A percentile compares a stretch with the other conserved stretches of the same genome.
Conservation (phyloP, 2,888 invertebrate species). For the Apeira syringaria region DNA sequence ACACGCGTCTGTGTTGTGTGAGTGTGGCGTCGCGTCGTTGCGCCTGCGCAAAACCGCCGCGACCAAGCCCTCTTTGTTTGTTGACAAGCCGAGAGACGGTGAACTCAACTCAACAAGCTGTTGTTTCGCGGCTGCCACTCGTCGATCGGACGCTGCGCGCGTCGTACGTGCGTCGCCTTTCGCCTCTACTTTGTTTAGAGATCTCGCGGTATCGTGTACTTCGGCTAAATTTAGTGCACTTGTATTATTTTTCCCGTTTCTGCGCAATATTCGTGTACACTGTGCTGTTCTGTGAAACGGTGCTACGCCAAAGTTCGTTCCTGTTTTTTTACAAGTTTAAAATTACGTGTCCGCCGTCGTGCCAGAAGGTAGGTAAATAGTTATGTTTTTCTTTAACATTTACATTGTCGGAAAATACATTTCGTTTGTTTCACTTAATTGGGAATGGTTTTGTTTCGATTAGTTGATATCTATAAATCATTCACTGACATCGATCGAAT, state of each 20-base stretch:
- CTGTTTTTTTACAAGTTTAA: conserved; percentile 60
- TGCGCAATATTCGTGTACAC: conserved; percentile 59
- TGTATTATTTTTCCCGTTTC: conserved; percentile 47
- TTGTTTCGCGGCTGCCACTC: conserved; percentile 41
- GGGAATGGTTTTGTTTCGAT: conserved; percentile 6
- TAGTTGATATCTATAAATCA: conserved; percentile 5
- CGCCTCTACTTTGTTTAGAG: conserved; percentile 45
- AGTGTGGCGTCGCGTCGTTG: conserved; percentile 60
- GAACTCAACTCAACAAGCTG: conserved; percentile 54
- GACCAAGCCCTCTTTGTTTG: conserved; percentile 78
- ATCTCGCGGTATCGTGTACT: conserved; percentile 58
- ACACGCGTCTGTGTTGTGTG: conserved; percentile 58
- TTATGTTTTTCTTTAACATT: conserved; percentile 48
- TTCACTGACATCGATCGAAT: conserved; percentile 16
- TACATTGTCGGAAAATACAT: conserved; percentile 36
- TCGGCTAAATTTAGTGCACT: conserved; percentile 70
- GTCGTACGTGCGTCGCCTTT: conserved; percentile 45
- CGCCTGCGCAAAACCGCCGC: conserved; percentile 64
- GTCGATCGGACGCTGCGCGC: conserved; percentile 51
- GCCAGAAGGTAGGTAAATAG: conserved; percentile 65
- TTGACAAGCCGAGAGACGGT: conserved; percentile 69
- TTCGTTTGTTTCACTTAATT: conserved; percentile 18
- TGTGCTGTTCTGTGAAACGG: conserved; percentile 56
- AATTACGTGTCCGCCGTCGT: conserved; percentile 63
- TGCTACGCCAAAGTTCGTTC: conserved; percentile 42